Conservation (phyloP, 2,113 vertebrate species). For the Paedocypris sp. region DNA sequence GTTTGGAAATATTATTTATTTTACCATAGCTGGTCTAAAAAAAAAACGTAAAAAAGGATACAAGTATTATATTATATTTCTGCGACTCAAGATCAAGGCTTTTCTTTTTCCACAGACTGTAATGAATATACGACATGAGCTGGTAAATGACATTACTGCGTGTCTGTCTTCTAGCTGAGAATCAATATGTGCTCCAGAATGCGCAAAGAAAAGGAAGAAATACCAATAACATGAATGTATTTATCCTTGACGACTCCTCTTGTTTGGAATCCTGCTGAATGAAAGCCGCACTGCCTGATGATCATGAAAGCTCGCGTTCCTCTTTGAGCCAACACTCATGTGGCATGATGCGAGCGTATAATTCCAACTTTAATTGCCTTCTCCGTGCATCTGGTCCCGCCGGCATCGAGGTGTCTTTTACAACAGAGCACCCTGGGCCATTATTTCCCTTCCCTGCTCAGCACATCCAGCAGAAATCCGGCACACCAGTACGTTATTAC, state of each 20-base stretch:
- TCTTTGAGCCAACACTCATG: background rate
- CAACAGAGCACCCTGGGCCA: slow-evolving; percentile 2
- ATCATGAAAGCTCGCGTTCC: slow-evolving; percentile 15
- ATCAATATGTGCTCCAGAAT: no score
- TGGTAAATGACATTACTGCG: no score
- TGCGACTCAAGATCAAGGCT: no score
- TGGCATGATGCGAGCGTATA: slow-evolving; percentile 1
- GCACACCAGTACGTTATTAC: slow-evolving; percentile 2
- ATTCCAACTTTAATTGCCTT: slow-evolving; percentile 26
- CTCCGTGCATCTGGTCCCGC: slow-evolving; percentile 9
- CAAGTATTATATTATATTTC: no score
- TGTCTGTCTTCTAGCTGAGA: no score
- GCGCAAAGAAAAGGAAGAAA: background rate
- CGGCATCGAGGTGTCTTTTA: slow-evolving; percentile 12
- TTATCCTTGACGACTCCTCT: background rate
- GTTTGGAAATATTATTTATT: no score
- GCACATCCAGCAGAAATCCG: background rate
- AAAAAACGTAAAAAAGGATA: no score
- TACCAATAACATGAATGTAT: slow-evolving; percentile 11
- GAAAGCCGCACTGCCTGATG: background rate
- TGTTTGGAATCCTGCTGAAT: background rate
- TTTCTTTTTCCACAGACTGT: no score
- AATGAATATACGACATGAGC: no score
- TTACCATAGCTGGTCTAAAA: no score
- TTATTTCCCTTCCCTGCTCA: slow-evolving; percentile 5